phyloP scores from a whole-genome alignment of 2,888 invertebrate genomes.

The Iphiclides podalirius region DNA sequence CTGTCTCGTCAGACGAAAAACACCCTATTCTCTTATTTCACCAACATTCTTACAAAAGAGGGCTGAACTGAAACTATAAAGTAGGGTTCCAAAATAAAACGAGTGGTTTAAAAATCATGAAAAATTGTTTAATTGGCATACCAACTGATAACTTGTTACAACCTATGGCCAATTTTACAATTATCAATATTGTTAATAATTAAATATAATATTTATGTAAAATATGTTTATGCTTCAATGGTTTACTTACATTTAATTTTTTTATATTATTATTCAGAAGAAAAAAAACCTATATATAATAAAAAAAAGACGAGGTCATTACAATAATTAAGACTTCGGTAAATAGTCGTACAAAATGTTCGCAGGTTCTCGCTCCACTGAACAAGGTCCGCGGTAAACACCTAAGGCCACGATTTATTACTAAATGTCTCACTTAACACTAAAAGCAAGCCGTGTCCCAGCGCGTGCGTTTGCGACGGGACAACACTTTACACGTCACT shows the following conservation, averaged over 20 bases:
- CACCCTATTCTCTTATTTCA: no score
- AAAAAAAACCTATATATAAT: constrained; percentile 48
- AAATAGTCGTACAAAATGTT: constrained; percentile 66
- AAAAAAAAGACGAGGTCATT: constrained; percentile 61
- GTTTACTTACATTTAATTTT: constrained; percentile 76
- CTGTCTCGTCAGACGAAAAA: no score
- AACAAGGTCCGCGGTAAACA: constrained; percentile 45
- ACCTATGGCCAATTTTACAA: constrained; percentile 80
- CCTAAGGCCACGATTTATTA: constrained; percentile 75
- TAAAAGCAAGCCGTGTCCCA: constrained; percentile 54
- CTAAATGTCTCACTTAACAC: constrained; percentile 58
- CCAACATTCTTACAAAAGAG: no score
- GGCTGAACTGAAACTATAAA: neutral
- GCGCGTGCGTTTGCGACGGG: constrained; percentile 28
- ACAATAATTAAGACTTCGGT: constrained; percentile 59
- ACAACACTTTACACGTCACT: constrained; percentile 17
- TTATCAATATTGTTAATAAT: constrained; percentile 79
- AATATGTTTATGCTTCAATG: constrained; percentile 78
- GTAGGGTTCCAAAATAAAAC: constrained; percentile 52
- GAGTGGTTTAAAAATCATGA: constrained; percentile 72
- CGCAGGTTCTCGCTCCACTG: constrained; percentile 35
- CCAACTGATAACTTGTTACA: constrained; percentile 79
- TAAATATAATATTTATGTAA: constrained; percentile 80
- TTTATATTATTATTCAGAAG: constrained; percentile 77
- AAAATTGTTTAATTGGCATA: constrained; percentile 80